Percentiles rank a stretch among this genome's conserved stretches.
Evolutionary conservation across 2,888 invertebrate species (phyloP).

Genomic region (Hirtodrosophila confusa): DNA sequence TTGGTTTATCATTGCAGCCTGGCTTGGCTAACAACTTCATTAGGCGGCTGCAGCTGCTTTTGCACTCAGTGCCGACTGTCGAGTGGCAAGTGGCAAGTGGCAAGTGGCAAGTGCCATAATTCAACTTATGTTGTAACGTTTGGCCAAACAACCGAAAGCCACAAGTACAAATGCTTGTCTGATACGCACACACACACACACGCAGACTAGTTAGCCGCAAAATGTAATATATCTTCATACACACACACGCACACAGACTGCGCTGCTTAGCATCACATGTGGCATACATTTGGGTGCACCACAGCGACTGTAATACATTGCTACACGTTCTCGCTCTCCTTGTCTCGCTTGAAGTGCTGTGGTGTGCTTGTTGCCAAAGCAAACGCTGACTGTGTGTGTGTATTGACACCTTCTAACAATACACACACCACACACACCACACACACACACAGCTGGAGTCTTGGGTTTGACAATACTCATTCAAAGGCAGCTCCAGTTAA

Average conservation of each 20-base stretch:
- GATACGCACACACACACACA: constrained; percentile 26
- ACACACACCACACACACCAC: constrained; percentile 23
- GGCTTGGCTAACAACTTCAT: constrained; percentile 51
- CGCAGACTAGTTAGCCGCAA: constrained; percentile 33
- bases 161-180: constrained; percentile 71
- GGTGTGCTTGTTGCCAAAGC: constrained; percentile 42
- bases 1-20: constrained; percentile 5
- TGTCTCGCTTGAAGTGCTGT: too few relatives aligned
- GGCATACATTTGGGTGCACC: constrained; percentile 64
- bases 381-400: constrained; percentile 34
- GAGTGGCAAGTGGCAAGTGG: constrained; percentile 30
- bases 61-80: constrained; percentile 25
- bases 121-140: constrained; percentile 49
- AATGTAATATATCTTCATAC: constrained; percentile 65
- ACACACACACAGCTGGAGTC: constrained; percentile 26
- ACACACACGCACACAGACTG: constrained; percentile 12
- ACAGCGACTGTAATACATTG: constrained; percentile 45
- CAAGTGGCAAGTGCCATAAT: constrained; percentile 58
- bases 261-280: constrained; percentile 56
- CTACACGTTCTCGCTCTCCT: constrained; percentile 3
- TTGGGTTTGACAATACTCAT: constrained; percentile 13
- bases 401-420: constrained; percentile 55
- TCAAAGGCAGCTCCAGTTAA: constrained; percentile 55
- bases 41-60: constrained; percentile 38
- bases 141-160: constrained; percentile 49